These are phyloP conservation scores for Notiomystis cincta DNA, from an alignment of 2,113 vertebrate genomes.

Conservation along the genomic window DNA sequence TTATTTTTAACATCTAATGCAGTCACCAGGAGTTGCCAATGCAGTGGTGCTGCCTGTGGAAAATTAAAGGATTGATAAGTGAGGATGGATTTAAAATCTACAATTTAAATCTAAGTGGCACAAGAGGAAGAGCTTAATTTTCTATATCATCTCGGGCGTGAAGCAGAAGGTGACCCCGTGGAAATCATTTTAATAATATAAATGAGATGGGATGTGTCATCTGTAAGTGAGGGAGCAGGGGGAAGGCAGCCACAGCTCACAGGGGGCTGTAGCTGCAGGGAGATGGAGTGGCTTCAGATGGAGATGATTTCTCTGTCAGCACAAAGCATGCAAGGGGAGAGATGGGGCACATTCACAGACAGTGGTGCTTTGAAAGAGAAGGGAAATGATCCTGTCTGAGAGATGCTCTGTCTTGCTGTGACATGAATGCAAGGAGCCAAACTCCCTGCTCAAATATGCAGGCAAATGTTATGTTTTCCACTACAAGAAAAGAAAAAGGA, in stretches of 20 bases:
- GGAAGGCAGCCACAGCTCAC: background rate
- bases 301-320: background rate
- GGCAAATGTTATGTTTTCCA: background rate
- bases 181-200: background rate
- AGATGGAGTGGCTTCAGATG: background rate
- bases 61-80: background rate
- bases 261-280: background rate
- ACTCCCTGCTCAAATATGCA: background rate
- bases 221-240: background rate
- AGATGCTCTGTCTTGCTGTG: background rate
- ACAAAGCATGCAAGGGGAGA: background rate
- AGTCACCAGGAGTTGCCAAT: background rate
- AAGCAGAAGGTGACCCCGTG: background rate
- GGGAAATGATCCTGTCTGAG: background rate
- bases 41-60: background rate
- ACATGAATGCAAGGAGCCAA: background rate
- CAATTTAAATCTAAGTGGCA: background rate
- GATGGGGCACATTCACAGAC: background rate
- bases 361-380: background rate
- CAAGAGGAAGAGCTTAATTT: background rate
- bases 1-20: background rate
- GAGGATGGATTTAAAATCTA: background rate
- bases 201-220: background rate
- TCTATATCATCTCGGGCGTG: background rate
- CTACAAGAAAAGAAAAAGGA: background rate